Evolutionary conservation across 2,888 invertebrate species (phyloP).

Genomic region (Odontomyia ornata): DNA sequence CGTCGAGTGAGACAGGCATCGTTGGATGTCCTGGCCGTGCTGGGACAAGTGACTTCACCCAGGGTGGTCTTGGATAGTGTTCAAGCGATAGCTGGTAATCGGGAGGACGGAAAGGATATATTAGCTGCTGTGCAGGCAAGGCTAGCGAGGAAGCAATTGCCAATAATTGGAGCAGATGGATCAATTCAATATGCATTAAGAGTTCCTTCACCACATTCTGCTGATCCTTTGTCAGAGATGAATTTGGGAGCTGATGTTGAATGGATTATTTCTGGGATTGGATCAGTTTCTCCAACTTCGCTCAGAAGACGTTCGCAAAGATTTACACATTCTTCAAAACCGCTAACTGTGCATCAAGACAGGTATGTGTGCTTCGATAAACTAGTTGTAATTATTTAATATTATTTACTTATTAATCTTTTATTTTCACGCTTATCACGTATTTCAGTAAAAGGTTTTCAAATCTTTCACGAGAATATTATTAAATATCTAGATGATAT

Average conservation of each 20-base stretch:
- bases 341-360: conserved; percentile 25
- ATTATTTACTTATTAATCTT: not conserved
- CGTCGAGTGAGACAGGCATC: conserved; percentile 80
- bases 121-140: conserved; percentile 77
- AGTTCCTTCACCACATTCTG: conserved; percentile 63
- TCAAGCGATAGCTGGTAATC: conserved; percentile 67
- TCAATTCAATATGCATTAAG: conserved; percentile 79
- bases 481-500: too few relatives aligned
- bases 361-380: not conserved
- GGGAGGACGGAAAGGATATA: conserved; percentile 70
- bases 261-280: conserved; percentile 76
- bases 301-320: conserved; percentile 57
- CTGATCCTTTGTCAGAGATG: conserved; percentile 53
- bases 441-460: too few relatives aligned
- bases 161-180: conserved; percentile 76
- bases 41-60: conserved; percentile 76
- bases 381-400: not conserved
- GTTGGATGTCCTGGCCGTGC: conserved; percentile 80
- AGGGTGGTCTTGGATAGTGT: conserved; percentile 73
- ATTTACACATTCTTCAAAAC: conserved; percentile 42
- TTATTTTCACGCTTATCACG: too few relatives aligned
- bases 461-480: too few relatives aligned
- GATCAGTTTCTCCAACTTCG: conserved; percentile 69
- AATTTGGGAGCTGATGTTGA: conserved; percentile 75
- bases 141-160: conserved; percentile 77